Evolutionary conservation across 2,888 invertebrate genomes (phyloP).

Genomic region (Silvanus unidentatus): DNA sequence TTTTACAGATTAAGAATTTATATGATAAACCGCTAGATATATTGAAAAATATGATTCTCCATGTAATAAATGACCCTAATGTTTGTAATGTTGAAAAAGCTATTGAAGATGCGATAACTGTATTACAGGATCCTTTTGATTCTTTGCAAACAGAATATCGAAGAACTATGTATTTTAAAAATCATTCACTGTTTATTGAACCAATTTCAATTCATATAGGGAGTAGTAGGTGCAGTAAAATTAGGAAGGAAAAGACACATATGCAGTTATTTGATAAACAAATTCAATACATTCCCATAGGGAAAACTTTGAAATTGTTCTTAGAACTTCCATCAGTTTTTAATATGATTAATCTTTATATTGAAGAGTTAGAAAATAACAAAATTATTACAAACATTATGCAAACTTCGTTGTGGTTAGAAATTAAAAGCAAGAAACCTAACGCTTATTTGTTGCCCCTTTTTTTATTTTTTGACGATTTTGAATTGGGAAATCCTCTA

Average conservation of each 20-base stretch:
- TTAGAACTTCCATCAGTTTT: constrained; percentile 1
- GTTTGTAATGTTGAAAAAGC: too few species aligned
- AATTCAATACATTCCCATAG: neutral
- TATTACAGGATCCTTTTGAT: neutral
- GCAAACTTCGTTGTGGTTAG: neutral
- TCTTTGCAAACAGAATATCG: neutral
- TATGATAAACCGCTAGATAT: too few species aligned
- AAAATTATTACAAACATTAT: neutral
- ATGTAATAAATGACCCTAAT: too few species aligned
- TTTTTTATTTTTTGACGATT: constrained; percentile 8
- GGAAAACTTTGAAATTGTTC: neutral
- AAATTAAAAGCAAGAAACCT: neutral
- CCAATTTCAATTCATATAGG: neutral
- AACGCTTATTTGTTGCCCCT: neutral
- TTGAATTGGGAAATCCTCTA: constrained; percentile 26
- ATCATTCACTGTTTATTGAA: neutral
- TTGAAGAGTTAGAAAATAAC: neutral
- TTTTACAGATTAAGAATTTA: too few species aligned
- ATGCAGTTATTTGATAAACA: neutral
- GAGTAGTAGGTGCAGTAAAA: neutral
- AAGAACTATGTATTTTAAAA: neutral
- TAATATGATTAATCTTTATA: neutral
- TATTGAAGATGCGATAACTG: too few species aligned
- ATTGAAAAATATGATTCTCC: too few species aligned
- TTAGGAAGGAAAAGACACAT: neutral